A percentile compares a stretch with the other conserved stretches of the same genome.
Evolutionary conservation across 1,140 invertebrate species (phyloP).

Genomic region (Pseudomyrmex gracilis): DNA sequence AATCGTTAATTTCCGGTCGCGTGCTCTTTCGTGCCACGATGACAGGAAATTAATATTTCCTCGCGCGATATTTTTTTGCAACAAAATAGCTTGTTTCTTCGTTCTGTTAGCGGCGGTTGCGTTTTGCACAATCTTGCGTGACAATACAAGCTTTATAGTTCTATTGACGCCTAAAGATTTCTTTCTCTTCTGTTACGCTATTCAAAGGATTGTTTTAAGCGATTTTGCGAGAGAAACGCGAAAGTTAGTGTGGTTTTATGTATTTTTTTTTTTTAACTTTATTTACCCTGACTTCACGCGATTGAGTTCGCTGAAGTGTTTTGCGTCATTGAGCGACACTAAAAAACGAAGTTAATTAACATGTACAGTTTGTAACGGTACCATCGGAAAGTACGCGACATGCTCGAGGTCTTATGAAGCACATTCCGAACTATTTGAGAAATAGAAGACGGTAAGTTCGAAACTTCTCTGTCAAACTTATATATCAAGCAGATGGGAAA

Average conservation of each 20-base stretch:
- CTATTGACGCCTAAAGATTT: slow-evolving; percentile 10
- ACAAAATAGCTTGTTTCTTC: neutral
- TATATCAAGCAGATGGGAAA: neutral
- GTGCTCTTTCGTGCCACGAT: neutral
- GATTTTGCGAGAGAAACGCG: slow-evolving; percentile 8
- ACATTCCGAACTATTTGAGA: neutral
- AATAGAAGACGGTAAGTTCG: no score
- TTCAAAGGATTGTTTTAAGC: neutral
- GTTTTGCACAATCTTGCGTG: neutral
- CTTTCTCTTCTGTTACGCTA: neutral
- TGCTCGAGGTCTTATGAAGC: neutral
- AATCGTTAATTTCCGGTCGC: slow-evolving; percentile 10
- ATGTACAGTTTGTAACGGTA: slow-evolving; percentile 38
- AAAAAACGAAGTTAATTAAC: slow-evolving; percentile 42
- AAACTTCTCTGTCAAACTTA: neutral
- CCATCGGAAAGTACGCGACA: neutral
- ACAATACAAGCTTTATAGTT: neutral
- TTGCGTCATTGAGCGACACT: neutral
- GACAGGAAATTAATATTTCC: slow-evolving; percentile 34
- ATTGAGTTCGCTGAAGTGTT: no score
- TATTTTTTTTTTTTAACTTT: neutral
- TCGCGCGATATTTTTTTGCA: neutral
- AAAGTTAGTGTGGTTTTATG: neutral
- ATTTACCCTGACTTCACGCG: no score
- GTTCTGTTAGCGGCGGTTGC: neutral